phyloP scores from a whole-genome alignment of 2,113 vertebrate genomes.

The Nettapus auritus region DNA sequence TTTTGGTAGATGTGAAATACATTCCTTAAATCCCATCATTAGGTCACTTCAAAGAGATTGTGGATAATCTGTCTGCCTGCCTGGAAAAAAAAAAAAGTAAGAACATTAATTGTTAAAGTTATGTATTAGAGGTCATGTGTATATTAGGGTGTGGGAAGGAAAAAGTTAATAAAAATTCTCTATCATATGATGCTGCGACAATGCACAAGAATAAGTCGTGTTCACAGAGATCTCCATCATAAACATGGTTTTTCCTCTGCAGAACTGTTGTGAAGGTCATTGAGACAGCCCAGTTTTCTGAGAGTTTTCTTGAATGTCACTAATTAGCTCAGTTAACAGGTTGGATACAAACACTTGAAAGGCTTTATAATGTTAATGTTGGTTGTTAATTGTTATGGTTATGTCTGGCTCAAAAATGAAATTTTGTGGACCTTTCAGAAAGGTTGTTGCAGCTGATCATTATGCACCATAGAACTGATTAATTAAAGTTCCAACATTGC shows the following conservation, averaged over 20 bases:
- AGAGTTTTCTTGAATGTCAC: neutral
- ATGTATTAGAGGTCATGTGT: neutral
- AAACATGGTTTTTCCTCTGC: neutral
- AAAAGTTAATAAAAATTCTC: neutral
- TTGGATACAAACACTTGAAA: neutral
- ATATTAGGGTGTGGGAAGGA: neutral
- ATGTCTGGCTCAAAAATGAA: neutral
- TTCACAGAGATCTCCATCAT: neutral
- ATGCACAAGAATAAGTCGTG: neutral
- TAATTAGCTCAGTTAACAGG: neutral
- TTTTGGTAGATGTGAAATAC: neutral
- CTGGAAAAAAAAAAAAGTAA: neutral
- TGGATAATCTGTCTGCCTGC: neutral
- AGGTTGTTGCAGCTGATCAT: accelerated
- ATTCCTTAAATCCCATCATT: neutral
- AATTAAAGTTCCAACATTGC: neutral
- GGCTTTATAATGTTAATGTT: neutral
- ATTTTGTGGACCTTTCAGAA: neutral
- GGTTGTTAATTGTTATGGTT: neutral
- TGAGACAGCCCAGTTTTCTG: neutral
- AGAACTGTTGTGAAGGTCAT: neutral
- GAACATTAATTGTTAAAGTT: neutral
- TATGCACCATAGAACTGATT: neutral
- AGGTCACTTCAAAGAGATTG: neutral
- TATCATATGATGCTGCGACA: neutral